Evolutionary conservation across 1,140 invertebrate species (phyloP).

Genomic region (Cyclargus thomasi): DNA sequence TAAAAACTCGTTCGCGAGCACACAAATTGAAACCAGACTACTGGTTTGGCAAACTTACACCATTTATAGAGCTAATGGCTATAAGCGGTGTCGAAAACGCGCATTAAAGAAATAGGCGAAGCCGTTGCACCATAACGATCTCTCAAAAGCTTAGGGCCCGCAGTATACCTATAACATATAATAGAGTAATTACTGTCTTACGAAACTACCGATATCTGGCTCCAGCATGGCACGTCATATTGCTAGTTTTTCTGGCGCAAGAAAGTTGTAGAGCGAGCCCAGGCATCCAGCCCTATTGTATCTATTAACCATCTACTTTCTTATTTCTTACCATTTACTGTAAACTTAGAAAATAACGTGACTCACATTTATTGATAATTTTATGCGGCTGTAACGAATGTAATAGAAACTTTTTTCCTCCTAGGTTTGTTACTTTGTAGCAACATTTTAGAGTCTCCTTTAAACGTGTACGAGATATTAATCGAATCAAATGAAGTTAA

Average conservation of each 20-base stretch:
- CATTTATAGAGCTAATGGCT: slow-evolving; percentile 50
- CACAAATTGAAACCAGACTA: slow-evolving; percentile 53
- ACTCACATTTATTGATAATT: slow-evolving; percentile 1
- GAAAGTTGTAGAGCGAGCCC: slow-evolving; percentile 62
- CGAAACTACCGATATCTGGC: slow-evolving; percentile 53
- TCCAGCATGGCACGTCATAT: slow-evolving; percentile 46
- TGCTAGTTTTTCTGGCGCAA: slow-evolving; percentile 59
- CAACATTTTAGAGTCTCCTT: no score
- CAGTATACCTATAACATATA: slow-evolving; percentile 43
- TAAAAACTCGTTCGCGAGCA: slow-evolving; percentile 62
- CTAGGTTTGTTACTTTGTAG: no score
- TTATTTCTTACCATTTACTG: slow-evolving; percentile 69
- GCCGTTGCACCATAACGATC: slow-evolving; percentile 29
- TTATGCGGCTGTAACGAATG: not conserved
- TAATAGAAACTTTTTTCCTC: not conserved
- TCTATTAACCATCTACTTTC: slow-evolving; percentile 70
- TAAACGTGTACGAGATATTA: no score
- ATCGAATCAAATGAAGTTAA: no score
- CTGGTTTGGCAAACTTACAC: slow-evolving; percentile 49
- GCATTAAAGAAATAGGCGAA: slow-evolving; percentile 44
- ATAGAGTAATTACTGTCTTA: slow-evolving; percentile 57
- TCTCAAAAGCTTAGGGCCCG: slow-evolving; percentile 20
- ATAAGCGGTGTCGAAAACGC: slow-evolving; percentile 54
- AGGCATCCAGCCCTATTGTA: slow-evolving; percentile 69
- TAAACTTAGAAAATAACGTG: slow-evolving; percentile 44